These are phyloP conservation scores for Ondatra zibethicus DNA, from an alignment of 2,113 vertebrate species.

Conservation along the genomic window DNA sequence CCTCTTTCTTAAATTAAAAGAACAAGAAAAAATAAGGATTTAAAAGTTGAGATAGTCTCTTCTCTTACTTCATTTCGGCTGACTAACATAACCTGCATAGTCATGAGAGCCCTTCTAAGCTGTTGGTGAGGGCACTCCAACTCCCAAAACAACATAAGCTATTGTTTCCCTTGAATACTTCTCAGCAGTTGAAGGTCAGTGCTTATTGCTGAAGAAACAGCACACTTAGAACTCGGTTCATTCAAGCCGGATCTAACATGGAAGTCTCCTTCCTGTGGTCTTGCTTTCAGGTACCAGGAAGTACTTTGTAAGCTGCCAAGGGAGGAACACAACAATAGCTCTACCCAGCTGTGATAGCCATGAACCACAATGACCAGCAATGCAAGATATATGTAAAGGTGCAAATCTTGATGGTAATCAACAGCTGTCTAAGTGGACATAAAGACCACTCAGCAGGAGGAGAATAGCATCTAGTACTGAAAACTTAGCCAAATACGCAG, in stretches of 20 bases:
- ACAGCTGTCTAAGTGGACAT: not conserved
- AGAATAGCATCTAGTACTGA: not conserved
- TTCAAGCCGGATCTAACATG: not conserved
- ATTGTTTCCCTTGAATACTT: not conserved
- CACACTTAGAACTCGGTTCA: not conserved
- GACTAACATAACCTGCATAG: not conserved
- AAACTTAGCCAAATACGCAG: not conserved
- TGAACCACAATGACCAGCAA: not conserved
- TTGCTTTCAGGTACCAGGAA: not conserved
- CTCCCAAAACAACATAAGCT: not conserved
- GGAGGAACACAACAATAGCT: not conserved
- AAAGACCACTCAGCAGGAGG: not conserved
- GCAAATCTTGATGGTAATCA: not conserved
- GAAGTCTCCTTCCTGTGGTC: not conserved
- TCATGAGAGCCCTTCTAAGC: not conserved
- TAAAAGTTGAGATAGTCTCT: not conserved
- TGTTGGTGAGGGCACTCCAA: not conserved
- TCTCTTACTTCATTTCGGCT: not conserved
- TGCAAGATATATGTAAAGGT: not conserved
- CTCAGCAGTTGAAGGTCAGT: not conserved
- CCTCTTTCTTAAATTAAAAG: too few relatives aligned
- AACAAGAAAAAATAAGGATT: too few relatives aligned
- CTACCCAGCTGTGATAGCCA: not conserved
- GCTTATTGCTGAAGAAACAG: not conserved
- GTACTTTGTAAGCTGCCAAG: not conserved